Evolutionary conservation across 2,797 vertebrate species (phyloP).

Genomic region (Tarsius wallacei): DNA sequence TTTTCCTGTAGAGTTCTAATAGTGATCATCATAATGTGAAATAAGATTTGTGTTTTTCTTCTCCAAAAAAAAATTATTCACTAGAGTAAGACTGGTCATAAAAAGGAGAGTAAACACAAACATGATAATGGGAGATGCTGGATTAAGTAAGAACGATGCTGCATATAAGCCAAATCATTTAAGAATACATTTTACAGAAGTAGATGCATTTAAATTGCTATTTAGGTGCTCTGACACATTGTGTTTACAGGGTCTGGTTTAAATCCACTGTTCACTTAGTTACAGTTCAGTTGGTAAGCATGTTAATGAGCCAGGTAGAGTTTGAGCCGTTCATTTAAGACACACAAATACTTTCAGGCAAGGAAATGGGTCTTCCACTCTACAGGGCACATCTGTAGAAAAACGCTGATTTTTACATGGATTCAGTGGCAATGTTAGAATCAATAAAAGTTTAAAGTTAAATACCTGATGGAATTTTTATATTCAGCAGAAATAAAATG

Average conservation of each 20-base stretch:
- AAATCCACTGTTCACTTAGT: conserved; percentile 79
- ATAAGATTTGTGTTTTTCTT: conserved; percentile 40
- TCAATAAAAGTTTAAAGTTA: conserved; percentile 68
- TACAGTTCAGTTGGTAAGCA: conserved; percentile 76
- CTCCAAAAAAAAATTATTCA: not conserved
- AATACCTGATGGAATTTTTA: conserved; percentile 32
- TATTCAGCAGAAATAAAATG: conserved; percentile 65
- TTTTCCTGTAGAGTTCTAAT: conserved; percentile 55
- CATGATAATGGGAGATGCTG: conserved; percentile 70
- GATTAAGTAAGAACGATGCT: conserved; percentile 75
- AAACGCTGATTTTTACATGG: conserved; percentile 60
- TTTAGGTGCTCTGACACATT: conserved; percentile 63
- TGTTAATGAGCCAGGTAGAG: conserved; percentile 81
- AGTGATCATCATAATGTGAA: conserved; percentile 70
- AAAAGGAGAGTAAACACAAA: conserved; percentile 78
- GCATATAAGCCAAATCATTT: conserved; percentile 74
- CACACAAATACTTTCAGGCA: conserved; percentile 71
- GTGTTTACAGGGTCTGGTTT: conserved; percentile 72
- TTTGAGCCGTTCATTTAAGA: conserved; percentile 69
- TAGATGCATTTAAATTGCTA: conserved; percentile 82
- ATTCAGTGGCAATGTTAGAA: conserved; percentile 70
- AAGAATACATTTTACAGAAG: conserved; percentile 77
- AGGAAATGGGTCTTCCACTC: conserved; percentile 65
- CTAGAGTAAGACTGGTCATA: conserved; percentile 55
- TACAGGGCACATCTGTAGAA: not conserved